Conservation (phyloP, 2,113 vertebrate genomes). For the Urocitellus parryii region DNA sequence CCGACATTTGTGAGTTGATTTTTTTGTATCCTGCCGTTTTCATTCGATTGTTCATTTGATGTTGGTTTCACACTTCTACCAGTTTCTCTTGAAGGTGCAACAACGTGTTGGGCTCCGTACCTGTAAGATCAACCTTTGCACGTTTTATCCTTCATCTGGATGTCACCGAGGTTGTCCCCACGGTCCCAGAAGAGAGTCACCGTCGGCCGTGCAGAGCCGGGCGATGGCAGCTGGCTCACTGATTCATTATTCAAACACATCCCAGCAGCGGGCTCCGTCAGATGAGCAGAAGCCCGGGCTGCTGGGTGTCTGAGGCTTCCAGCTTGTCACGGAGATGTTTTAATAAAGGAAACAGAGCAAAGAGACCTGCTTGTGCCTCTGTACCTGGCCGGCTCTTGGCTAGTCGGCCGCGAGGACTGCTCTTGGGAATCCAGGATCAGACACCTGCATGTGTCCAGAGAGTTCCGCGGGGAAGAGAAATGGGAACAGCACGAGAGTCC, state of each 20-base stretch:
- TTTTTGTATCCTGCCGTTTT: background rate
- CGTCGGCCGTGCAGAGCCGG: background rate
- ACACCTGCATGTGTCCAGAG: background rate
- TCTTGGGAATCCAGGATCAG: constrained; percentile 47
- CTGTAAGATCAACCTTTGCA: background rate
- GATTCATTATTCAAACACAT: constrained; percentile 30
- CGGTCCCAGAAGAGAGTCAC: constrained; percentile 19
- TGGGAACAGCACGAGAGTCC: background rate
- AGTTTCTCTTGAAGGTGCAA: background rate
- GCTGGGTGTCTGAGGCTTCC: background rate
- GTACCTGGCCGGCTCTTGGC: constrained; percentile 50
- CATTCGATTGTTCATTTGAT: no score
- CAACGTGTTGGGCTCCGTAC: background rate
- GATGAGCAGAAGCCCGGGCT: background rate
- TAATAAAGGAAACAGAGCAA: background rate
- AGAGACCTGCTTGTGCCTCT: rapidly evolving
- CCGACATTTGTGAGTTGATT: background rate
- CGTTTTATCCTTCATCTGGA: constrained; percentile 9
- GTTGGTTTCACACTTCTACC: background rate
- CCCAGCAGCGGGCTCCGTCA: constrained; percentile 41
- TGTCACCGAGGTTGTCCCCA: background rate
- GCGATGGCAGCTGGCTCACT: constrained; percentile 5
- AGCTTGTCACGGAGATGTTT: constrained; percentile 13
- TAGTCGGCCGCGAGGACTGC: constrained; percentile 75
- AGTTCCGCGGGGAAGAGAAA: background rate